Evolutionary conservation across 2,113 vertebrate species (phyloP).

Genomic region (Solea solea): DNA sequence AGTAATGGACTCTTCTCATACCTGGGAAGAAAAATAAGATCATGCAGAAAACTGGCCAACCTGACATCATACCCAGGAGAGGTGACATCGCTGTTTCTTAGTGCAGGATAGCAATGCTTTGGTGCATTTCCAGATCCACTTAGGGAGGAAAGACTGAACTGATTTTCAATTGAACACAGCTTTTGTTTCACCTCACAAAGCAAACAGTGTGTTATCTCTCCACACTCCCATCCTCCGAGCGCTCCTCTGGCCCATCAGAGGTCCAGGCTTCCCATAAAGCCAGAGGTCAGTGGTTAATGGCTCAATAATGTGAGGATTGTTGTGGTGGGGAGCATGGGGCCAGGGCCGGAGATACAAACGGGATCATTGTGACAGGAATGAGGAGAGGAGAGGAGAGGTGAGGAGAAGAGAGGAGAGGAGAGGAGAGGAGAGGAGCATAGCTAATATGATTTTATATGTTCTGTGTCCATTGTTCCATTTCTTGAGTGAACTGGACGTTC

Average conservation of each 20-base stretch:
- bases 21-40: background rate
- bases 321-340: slow-evolving; percentile 21
- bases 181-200: slow-evolving; percentile 72
- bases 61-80: background rate
- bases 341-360: slow-evolving; percentile 42
- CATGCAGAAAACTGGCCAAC: background rate
- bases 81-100: background rate
- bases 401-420: slow-evolving; percentile 13
- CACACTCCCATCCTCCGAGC: slow-evolving; percentile 35
- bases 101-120: slow-evolving; percentile 22
- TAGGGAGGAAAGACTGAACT: slow-evolving; percentile 13
- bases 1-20: background rate
- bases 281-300: slow-evolving; percentile 66
- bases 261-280: slow-evolving; percentile 41
- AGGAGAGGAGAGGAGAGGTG: slow-evolving; percentile 9
- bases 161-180: slow-evolving; percentile 60
- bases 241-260: slow-evolving; percentile 32
- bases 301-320: slow-evolving; percentile 72
- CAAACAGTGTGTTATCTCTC: slow-evolving; percentile 54
- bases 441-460: slow-evolving; percentile 28
- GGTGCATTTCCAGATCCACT: slow-evolving; percentile 25
- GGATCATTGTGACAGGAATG: slow-evolving; percentile 55
- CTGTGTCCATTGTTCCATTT: slow-evolving; percentile 10
- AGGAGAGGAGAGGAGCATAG: slow-evolving; percentile 20
- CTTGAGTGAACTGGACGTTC: slow-evolving; percentile 8